Base-by-base conservation (phyloP, 2,888 invertebrate species). In the Phaonia tiefii region DNA sequence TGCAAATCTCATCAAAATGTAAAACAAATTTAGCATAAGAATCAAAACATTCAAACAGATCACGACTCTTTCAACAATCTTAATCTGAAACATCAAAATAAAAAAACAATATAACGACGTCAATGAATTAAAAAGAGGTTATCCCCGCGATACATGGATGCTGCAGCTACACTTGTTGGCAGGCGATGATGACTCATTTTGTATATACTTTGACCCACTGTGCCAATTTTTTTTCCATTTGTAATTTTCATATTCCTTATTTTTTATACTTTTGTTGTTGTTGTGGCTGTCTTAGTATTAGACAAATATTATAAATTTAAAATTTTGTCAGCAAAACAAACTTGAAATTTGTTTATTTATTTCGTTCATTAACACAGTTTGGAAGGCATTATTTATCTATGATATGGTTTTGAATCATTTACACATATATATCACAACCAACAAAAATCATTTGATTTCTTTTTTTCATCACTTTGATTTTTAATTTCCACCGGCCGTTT, bases 161-260 rank as follows among this genome's bases (percentile, higher is more conserved):
- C 8, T 31, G 31, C 31, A 5, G 8, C 8, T 31, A 8, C 31
- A 5, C 3, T 31, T 31, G 60, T 67, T 73, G 66, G 20, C 65
- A 8, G 15, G 22, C 51, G 42, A 20, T 20, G 39, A 73, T 81
- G 81, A 81, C 13, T 78, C 81, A 81, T 72, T 46, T 31, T 73
- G 5, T 51, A 17, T 69, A n/a, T 69, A n/a, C 56, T 44, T 44
- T 72, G 71, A 72, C 78, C 78, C 78, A 81, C 81, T 81, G 81
- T 81, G 81, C 81, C 72, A 81, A 78, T 65, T n/a, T n/a, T n/a
- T n/a, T n/a, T n/a, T n/a, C n/a, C n/a, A n/a, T n/a, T n/a, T n/a
- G n/a, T n/a, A n/a, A n/a, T 72, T 69, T 69, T 31, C 75, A 17
- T 26, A 26, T 49, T 25, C 10, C 11, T 54, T 54, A 22, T 25